These are phyloP conservation scores for Lymantria dispar DNA, from an alignment of 2,888 invertebrate species.

Conservation along the genomic window DNA sequence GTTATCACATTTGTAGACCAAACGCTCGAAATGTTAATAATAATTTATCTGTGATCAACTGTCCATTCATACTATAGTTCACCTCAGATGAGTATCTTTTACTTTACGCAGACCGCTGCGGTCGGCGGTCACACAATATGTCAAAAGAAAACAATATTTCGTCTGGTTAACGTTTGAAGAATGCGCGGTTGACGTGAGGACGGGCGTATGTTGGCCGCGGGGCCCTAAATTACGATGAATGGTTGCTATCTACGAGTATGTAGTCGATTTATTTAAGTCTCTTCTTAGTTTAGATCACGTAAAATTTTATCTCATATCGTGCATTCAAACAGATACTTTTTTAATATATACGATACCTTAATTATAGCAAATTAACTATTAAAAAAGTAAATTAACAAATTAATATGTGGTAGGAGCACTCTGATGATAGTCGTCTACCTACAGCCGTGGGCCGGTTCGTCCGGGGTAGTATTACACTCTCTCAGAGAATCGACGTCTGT, in stretches of 20 bases:
- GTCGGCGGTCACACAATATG: constrained; percentile 14
- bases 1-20: constrained; percentile 10
- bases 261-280: constrained; percentile 1
- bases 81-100: constrained; percentile 33
- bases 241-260: constrained; percentile 4
- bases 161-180: constrained; percentile 37
- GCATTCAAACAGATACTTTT: too few relatives aligned
- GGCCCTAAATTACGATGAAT: constrained; percentile 19
- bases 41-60: constrained; percentile 24
- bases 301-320: neutral
- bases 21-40: constrained; percentile 10
- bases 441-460: too few relatives aligned
- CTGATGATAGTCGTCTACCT: too few relatives aligned
- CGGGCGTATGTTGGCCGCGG: constrained; percentile 10
- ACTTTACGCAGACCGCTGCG: constrained; percentile 17
- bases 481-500: too few relatives aligned
- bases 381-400: too few relatives aligned
- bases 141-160: constrained; percentile 33
- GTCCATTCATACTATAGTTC: constrained; percentile 32
- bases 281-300: neutral
- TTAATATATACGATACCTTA: too few relatives aligned
- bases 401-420: too few relatives aligned
- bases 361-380: too few relatives aligned
- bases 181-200: constrained; percentile 31
- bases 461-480: too few relatives aligned